Percentiles rank a stretch among this genome's conserved stretches.
Conservation (phyloP, 2,888 invertebrate genomes). For the Ectemnius continuus region DNA sequence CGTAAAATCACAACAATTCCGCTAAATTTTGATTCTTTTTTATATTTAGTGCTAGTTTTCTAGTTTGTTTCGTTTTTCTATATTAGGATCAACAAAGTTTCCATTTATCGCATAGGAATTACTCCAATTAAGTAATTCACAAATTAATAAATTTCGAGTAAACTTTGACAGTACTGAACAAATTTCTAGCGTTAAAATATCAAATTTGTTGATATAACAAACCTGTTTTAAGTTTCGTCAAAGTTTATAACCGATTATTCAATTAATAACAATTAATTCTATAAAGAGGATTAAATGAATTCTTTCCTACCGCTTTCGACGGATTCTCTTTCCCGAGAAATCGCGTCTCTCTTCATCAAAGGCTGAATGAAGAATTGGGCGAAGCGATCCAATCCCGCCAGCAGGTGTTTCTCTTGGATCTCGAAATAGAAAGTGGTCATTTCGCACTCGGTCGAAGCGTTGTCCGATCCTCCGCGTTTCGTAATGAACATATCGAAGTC, state of each 20-base stretch:
- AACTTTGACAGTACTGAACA: too few species aligned
- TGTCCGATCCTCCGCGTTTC: slow-evolving; percentile 91
- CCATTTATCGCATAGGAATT: too few species aligned
- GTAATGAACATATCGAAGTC: slow-evolving; percentile 76
- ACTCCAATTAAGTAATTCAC: too few species aligned
- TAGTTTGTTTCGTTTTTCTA: too few species aligned
- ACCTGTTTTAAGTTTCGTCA: too few species aligned
- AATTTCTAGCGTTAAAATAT: too few species aligned
- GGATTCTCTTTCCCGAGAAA: slow-evolving; percentile 91
- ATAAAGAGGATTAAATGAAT: background rate
- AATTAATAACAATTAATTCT: background rate
- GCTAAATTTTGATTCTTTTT: too few species aligned
- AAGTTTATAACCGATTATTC: slow-evolving; percentile 16
- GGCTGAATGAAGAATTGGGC: slow-evolving; percentile 93
- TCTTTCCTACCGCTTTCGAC: slow-evolving; percentile 87
- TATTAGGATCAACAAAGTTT: too few species aligned
- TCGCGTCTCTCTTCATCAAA: slow-evolving; percentile 89
- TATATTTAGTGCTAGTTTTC: too few species aligned
- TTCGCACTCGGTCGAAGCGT: slow-evolving; percentile 93
- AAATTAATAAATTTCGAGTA: too few species aligned
- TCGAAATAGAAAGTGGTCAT: slow-evolving; percentile 94
- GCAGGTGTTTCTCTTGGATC: slow-evolving; percentile 88
- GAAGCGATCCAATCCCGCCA: slow-evolving; percentile 89
- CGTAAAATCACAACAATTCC: too few species aligned
- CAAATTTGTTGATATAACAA: too few species aligned